Conservation (phyloP, 2,888 invertebrate genomes). For the Sturmia bella region DNA sequence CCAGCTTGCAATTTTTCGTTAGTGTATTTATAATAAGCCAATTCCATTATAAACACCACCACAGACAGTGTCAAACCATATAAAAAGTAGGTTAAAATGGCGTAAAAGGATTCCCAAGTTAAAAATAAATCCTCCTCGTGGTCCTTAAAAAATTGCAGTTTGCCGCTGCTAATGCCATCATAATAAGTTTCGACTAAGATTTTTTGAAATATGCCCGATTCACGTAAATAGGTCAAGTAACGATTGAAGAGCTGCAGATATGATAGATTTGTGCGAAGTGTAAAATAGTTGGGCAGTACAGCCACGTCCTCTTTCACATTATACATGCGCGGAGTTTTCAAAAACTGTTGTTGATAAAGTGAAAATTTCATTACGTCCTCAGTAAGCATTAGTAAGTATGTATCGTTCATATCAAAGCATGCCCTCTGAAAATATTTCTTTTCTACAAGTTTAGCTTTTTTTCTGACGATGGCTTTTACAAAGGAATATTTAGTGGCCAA, state of each 20-base stretch:
- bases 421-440: not conserved
- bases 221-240: conserved; percentile 9
- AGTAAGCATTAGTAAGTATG: not conserved
- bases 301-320: not conserved
- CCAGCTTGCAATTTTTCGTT: no score
- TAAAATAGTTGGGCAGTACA: not conserved
- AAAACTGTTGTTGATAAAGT: conserved; percentile 37
- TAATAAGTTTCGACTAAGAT: not conserved
- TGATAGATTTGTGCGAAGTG: not conserved
- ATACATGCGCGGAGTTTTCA: conserved; percentile 35
- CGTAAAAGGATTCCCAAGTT: not conserved
- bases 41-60: no score
- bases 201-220: conserved; percentile 19
- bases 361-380: conserved; percentile 25
- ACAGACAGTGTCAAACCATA: no score
- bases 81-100: no score
- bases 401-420: not conserved
- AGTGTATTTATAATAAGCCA: no score
- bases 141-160: conserved; percentile 15
- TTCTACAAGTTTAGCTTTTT: not conserved
- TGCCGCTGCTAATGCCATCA: conserved; percentile 38
- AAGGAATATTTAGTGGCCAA: not conserved
- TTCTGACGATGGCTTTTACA: not conserved
- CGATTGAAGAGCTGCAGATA: conserved; percentile 29
- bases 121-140: not conserved